A percentile compares a stretch with the other conserved stretches of the same genome.
Evolutionary conservation across 2,888 invertebrate species (phyloP).

Genomic region (Nysson spinosus): DNA sequence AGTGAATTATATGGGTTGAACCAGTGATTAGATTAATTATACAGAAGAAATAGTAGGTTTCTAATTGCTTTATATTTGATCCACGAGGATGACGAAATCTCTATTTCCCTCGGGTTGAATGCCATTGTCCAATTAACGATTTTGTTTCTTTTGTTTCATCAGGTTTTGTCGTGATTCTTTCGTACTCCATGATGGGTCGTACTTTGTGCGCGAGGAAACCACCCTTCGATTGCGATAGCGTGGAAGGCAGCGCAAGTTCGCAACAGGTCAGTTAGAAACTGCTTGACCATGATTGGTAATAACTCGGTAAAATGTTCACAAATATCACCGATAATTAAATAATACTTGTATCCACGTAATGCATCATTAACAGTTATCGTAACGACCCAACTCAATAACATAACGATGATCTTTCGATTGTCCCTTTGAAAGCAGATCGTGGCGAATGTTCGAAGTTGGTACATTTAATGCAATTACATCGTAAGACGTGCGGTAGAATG

Average conservation of each 20-base stretch:
- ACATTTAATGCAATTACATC: conserved; percentile 4
- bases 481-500: neutral
- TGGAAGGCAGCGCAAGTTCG: conserved; percentile 81
- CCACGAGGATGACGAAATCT: neutral
- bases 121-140: too few species aligned
- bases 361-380: too few species aligned
- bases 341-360: too few species aligned
- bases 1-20: too few species aligned
- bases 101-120: neutral
- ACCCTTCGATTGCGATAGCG: conserved; percentile 82
- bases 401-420: too few species aligned
- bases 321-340: neutral
- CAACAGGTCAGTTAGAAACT: conserved; percentile 79
- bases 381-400: too few species aligned
- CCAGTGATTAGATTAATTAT: too few species aligned
- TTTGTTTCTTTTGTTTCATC: too few species aligned
- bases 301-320: neutral
- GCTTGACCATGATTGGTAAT: neutral
- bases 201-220: conserved; percentile 84
- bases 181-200: conserved; percentile 85
- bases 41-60: too few species aligned
- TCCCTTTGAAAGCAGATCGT: too few species aligned
- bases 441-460: too few species aligned
- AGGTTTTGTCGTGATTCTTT: conserved; percentile 83
- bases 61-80: too few species aligned